Conservation (phyloP, 2,113 vertebrate genomes). For the Elephantulus edwardii region DNA sequence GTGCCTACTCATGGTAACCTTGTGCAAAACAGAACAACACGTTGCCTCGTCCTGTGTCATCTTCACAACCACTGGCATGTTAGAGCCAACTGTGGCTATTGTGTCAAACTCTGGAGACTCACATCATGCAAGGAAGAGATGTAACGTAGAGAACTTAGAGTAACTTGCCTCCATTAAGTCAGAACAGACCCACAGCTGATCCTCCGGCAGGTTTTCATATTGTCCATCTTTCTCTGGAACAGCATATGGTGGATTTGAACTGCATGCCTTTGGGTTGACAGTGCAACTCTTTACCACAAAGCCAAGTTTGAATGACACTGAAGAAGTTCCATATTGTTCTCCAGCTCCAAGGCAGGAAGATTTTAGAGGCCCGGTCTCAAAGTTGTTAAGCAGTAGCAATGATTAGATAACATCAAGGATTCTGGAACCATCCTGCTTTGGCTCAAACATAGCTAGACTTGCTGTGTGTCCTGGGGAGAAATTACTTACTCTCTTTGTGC, state of each 20-base stretch:
- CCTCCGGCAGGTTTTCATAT: too few relatives aligned
- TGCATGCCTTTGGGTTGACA: too few relatives aligned
- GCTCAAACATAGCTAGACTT: background rate
- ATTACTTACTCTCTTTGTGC: background rate
- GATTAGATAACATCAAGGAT: background rate
- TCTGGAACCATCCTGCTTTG: background rate
- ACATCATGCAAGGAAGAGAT: background rate
- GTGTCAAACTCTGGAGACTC: accelerated
- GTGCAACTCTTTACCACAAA: too few relatives aligned
- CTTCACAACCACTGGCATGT: background rate
- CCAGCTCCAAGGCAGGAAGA: background rate
- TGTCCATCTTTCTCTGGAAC: too few relatives aligned
- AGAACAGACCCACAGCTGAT: too few relatives aligned
- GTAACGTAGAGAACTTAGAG: background rate
- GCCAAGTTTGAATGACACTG: background rate
- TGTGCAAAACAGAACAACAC: background rate
- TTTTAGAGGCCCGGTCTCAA: background rate
- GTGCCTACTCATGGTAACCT: background rate
- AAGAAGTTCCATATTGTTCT: background rate
- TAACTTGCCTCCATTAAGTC: accelerated
- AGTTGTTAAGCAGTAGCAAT: background rate
- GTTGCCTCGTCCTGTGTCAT: background rate
- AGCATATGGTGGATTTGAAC: too few relatives aligned
- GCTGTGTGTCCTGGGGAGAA: background rate
- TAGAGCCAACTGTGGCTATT: background rate